phyloP scores from a whole-genome alignment of 2,797 vertebrate species.

The Sciurus carolinensis region DNA sequence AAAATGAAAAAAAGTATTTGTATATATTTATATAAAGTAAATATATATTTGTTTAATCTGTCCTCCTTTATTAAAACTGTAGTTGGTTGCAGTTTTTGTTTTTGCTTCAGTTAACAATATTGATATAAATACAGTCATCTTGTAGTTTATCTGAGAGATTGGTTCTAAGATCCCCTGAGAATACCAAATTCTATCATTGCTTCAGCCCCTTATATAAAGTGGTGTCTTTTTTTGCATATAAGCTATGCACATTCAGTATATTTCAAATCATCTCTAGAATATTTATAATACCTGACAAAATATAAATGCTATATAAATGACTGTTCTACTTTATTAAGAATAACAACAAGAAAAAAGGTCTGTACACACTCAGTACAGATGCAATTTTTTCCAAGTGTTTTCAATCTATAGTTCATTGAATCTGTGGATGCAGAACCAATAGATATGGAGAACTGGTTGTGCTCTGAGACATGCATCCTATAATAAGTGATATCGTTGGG shows the following conservation, averaged over 20 bases:
- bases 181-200: background rate
- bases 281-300: background rate
- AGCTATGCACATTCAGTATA: background rate
- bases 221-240: background rate
- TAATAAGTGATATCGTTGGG: background rate
- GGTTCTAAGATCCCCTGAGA: background rate
- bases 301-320: background rate
- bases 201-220: background rate
- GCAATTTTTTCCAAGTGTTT: background rate
- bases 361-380: background rate
- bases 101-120: background rate
- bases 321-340: background rate
- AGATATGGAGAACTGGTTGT: background rate
- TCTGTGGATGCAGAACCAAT: background rate
- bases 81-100: background rate
- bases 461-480: background rate
- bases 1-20: background rate
- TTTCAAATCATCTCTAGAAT: background rate
- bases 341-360: background rate
- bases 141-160: no score
- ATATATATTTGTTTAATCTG: constrained; percentile 1
- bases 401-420: background rate
- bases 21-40: background rate
- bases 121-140: background rate
- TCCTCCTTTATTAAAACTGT: background rate